A percentile compares a stretch with the other conserved stretches of the same genome.
phyloP scores from a whole-genome alignment of 2,113 vertebrate species.

The Porphyrio hochstetteri region DNA sequence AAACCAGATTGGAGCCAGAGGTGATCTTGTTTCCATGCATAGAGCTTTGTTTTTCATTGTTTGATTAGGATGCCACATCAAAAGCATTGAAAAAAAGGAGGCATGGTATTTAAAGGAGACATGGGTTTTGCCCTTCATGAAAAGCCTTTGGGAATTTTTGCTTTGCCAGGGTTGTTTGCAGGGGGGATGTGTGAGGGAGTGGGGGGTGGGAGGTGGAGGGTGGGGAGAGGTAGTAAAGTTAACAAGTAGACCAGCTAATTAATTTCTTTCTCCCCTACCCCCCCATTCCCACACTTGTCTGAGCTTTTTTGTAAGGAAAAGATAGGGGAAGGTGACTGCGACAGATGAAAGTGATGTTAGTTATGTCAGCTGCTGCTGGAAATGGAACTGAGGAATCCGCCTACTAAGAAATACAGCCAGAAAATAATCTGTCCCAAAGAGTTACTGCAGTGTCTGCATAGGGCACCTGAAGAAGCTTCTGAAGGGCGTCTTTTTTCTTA shows the following conservation, averaged over 20 bases:
- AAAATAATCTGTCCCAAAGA: constrained; percentile 61
- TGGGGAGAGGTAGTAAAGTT: not conserved
- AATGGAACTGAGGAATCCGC: constrained; percentile 8
- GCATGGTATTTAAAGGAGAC: not conserved
- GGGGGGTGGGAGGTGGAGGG: not conserved
- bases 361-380: constrained; percentile 44
- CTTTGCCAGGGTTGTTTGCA: not conserved
- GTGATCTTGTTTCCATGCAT: constrained; percentile 34
- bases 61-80: constrained; percentile 29
- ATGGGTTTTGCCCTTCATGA: not conserved
- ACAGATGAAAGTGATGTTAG: constrained; percentile 43
- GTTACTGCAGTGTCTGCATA: constrained; percentile 51
- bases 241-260: not conserved
- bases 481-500: constrained; percentile 62
- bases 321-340: constrained; percentile 40
- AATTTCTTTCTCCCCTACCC: not conserved
- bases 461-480: constrained; percentile 53
- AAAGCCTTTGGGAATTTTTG: not conserved
- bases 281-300: not conserved
- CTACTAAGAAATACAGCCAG: constrained; percentile 53
- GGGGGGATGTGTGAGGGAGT: not conserved
- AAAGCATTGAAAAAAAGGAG: not conserved
- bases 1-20: constrained; percentile 50
- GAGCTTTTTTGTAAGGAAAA: constrained; percentile 9
- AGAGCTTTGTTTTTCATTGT: constrained; percentile 19